Evolutionary conservation across 2,113 vertebrate species (phyloP).

Genomic region (Casuarius casuarius): DNA sequence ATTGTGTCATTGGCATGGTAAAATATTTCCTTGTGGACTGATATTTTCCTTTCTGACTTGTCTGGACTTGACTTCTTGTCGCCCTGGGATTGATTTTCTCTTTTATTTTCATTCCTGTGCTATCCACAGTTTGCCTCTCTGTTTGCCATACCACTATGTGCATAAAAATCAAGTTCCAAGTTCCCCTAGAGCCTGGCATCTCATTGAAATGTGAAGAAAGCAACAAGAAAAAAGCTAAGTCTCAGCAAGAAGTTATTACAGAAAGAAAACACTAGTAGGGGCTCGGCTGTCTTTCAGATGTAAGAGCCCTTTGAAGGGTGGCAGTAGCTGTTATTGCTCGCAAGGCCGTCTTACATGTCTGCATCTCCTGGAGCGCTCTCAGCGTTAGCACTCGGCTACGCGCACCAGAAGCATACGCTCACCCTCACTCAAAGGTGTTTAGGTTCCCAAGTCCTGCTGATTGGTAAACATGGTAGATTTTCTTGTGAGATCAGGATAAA

Average conservation of each 20-base stretch:
- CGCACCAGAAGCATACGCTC: background rate
- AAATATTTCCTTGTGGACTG: background rate
- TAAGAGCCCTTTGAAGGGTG: background rate
- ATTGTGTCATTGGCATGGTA: background rate
- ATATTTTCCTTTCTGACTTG: background rate
- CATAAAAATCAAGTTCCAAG: background rate
- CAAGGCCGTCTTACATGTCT: background rate
- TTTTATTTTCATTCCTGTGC: background rate
- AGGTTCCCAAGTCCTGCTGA: background rate
- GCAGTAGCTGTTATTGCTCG: background rate
- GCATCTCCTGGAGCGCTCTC: background rate
- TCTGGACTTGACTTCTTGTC: background rate
- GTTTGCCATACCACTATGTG: background rate
- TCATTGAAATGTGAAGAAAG: background rate
- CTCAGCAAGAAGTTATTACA: background rate
- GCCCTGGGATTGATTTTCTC: background rate
- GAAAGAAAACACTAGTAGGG: background rate
- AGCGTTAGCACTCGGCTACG: background rate
- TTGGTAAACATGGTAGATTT: background rate
- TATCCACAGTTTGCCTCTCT: background rate
- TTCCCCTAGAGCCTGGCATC: background rate
- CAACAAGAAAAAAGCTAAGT: background rate
- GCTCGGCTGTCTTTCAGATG: background rate
- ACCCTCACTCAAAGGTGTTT: background rate
- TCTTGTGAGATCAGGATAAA: background rate